phyloP scores from a whole-genome alignment of 92 coral and sea anemone genomes.

The Zoanthus sansibaricus region DNA sequence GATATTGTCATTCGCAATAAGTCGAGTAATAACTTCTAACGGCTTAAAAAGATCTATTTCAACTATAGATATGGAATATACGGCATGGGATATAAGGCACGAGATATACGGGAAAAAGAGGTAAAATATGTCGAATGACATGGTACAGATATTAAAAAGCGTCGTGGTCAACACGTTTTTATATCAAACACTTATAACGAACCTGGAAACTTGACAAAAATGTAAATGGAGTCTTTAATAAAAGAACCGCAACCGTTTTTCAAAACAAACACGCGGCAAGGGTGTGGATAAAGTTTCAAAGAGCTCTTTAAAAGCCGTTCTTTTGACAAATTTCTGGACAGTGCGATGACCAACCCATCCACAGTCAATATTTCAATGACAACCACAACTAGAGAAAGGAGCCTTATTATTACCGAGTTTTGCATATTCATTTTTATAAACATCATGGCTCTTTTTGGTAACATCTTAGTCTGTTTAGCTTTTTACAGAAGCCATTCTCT shows the following conservation, averaged over 20 bases:
- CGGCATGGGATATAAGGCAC: no score
- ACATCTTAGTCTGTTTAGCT: constrained; percentile 10
- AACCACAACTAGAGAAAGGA: not conserved
- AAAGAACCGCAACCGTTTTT: not conserved
- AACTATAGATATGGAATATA: not conserved
- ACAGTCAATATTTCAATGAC: not conserved
- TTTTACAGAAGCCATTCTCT: constrained; percentile 17
- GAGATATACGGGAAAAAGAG: no score
- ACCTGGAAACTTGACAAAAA: constrained; percentile 11
- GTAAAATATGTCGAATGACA: no score
- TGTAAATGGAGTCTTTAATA: not conserved
- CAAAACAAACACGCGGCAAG: not conserved
- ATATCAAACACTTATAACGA: not conserved
- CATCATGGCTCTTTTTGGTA: not conserved
- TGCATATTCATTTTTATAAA: constrained; percentile 19
- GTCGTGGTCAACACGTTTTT: not conserved
- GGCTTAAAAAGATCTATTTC: not conserved
- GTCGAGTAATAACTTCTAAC: not conserved
- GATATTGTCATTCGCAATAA: not conserved
- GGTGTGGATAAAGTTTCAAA: not conserved
- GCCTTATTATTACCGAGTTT: not conserved
- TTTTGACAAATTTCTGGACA: not conserved
- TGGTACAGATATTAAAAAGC: not conserved
- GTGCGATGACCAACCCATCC: not conserved
- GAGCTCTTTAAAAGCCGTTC: not conserved